Conservation (phyloP, 2,113 vertebrate species). For the Chloebia gouldiae region DNA sequence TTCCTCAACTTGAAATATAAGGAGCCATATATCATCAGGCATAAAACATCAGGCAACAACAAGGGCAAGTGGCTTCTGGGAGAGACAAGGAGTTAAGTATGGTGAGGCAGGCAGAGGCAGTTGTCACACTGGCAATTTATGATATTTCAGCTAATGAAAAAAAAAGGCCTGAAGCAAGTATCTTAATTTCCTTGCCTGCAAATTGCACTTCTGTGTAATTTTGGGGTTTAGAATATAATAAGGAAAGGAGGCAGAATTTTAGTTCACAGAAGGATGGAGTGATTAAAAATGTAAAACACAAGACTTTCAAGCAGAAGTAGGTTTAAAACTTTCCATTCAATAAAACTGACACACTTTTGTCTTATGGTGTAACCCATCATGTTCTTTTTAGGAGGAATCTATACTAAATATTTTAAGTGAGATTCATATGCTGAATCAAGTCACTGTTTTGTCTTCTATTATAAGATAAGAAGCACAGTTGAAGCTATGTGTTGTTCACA, state of each 20-base stretch:
- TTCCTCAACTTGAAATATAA: background rate
- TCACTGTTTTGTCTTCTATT: background rate
- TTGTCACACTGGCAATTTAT: background rate
- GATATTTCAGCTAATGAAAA: background rate
- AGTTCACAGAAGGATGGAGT: background rate
- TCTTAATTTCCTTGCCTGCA: background rate
- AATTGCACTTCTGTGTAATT: background rate
- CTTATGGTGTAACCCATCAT: background rate
- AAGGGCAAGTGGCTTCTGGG: background rate
- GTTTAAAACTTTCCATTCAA: background rate
- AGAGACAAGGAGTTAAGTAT: background rate
- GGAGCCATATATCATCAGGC: background rate
- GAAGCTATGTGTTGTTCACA: background rate
- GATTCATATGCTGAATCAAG: background rate
- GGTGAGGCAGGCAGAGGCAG: background rate
- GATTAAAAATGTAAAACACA: background rate
- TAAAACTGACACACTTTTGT: background rate
- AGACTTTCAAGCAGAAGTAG: background rate
- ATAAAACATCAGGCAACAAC: background rate
- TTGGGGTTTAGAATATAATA: background rate
- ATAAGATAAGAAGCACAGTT: background rate
- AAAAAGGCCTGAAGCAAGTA: background rate
- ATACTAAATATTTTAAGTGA: background rate
- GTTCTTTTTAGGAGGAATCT: background rate
- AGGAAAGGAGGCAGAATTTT: background rate